Percentiles rank a stretch among this genome's conserved stretches.
Evolutionary conservation across 2,113 vertebrate genomes (phyloP).

Genomic region (Malurus alboscapulatus): DNA sequence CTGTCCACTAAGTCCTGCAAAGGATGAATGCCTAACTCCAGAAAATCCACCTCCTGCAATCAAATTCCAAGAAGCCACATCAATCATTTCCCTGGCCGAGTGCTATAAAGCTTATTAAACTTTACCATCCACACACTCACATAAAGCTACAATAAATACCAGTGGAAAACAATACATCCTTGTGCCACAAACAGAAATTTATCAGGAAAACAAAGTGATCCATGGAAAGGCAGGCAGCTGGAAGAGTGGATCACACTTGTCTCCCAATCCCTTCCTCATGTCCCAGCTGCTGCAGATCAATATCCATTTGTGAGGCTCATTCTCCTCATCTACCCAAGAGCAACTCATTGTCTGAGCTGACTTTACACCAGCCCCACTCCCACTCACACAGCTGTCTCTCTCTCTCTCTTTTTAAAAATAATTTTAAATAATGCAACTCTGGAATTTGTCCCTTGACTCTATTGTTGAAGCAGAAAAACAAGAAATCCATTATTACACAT

Average conservation of each 20-base stretch:
- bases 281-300: conserved; percentile 60
- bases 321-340: conserved; percentile 31
- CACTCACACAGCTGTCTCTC: background rate
- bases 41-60: background rate
- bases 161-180: background rate
- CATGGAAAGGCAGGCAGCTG: background rate
- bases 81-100: background rate
- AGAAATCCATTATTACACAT: conserved; percentile 11
- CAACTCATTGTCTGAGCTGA: conserved; percentile 9
- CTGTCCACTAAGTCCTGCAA: background rate
- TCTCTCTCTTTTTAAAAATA: background rate
- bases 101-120: background rate
- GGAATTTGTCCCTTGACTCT: conserved; percentile 37
- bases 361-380: background rate
- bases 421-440: background rate
- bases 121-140: background rate
- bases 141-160: background rate
- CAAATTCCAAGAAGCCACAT: background rate
- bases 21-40: background rate
- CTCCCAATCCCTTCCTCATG: background rate
- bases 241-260: background rate
- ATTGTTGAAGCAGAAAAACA: conserved; percentile 3
- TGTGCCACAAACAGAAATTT: background rate
- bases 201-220: background rate
- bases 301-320: background rate